Percentiles rank a stretch among this genome's conserved stretches.
phyloP scores from a whole-genome alignment of 1,140 invertebrate genomes.

The Dendrolimus kikuchii region DNA sequence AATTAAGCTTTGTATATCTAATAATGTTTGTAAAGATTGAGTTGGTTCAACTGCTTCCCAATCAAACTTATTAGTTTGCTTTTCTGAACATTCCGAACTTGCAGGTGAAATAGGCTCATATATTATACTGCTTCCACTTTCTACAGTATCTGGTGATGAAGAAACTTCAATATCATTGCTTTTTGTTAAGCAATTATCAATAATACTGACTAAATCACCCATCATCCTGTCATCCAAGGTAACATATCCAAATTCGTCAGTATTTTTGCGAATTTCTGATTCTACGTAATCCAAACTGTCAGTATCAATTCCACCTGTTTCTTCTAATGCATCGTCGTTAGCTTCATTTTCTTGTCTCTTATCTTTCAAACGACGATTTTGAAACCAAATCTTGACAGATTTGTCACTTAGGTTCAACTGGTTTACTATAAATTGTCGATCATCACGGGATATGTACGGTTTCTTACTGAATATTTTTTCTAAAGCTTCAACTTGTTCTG shows the following conservation, averaged over 20 bases:
- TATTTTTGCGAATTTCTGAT: conserved; percentile 23
- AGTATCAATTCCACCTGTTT: conserved; percentile 9
- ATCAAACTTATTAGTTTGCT: conserved; percentile 1
- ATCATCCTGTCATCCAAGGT: conserved; percentile 29
- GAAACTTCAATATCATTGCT: conserved; percentile 1
- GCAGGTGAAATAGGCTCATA: conserved; percentile 45
- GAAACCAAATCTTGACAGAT: conserved; percentile 48
- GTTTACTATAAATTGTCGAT: conserved; percentile 24
- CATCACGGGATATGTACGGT: conserved; percentile 29
- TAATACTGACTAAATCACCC: conserved; percentile 21
- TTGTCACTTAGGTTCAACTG: conserved; percentile 34
- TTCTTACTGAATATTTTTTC: conserved; percentile 36
- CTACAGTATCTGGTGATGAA: background rate
- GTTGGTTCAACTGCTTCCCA: conserved; percentile 16
- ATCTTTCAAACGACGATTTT: conserved; percentile 36
- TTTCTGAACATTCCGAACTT: conserved; percentile 12
- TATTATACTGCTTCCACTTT: conserved; percentile 10
- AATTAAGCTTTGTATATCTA: conserved; percentile 16
- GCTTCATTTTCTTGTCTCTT: conserved; percentile 23
- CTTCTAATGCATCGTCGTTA: conserved; percentile 10
- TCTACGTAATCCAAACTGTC: conserved; percentile 28
- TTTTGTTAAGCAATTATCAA: conserved; percentile 15
- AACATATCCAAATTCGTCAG: conserved; percentile 34
- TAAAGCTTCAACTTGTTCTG: conserved; percentile 36
- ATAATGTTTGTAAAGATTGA: conserved; percentile 19